These are phyloP conservation scores for Uloborus plumipes DNA, from an alignment of 2,888 invertebrate species.

Conservation along the genomic window DNA sequence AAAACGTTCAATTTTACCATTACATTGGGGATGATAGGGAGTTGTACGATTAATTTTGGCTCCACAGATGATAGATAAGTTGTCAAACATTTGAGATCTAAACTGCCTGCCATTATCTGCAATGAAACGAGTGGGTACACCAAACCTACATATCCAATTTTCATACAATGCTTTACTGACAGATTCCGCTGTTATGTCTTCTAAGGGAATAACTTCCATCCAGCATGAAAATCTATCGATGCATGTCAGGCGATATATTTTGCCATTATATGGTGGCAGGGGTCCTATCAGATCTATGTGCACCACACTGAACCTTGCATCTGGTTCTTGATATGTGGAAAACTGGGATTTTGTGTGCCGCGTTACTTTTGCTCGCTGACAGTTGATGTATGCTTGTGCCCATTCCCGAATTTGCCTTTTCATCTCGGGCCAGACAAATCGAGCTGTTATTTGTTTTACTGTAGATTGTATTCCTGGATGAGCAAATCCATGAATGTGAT, in stretches of 20 bases:
- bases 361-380: neutral
- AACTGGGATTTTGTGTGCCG: neutral
- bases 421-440: conserved; percentile 15
- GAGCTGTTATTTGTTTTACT: conserved; percentile 12
- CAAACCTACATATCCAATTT: conserved; percentile 71
- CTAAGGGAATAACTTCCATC: conserved; percentile 71
- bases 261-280: conserved; percentile 10
- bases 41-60: neutral
- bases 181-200: conserved; percentile 70
- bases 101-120: conserved; percentile 70
- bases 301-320: conserved; percentile 19
- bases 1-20: conserved; percentile 15
- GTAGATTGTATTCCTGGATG: conserved; percentile 18
- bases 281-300: conserved; percentile 44
- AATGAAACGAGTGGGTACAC: conserved; percentile 68
- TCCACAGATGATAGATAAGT: neutral
- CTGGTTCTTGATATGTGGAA: neutral
- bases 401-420: neutral
- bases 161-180: conserved; percentile 69
- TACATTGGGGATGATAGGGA: conserved; percentile 12
- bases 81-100: conserved; percentile 59
- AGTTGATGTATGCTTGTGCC: neutral
- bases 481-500: neutral
- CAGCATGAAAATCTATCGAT: conserved; percentile 69
- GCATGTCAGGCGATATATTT: conserved; percentile 16